Percentiles rank a stretch among this genome's conserved stretches.
Evolutionary conservation across 1,140 invertebrate species (phyloP).

Genomic region (Panulirus ornatus): DNA sequence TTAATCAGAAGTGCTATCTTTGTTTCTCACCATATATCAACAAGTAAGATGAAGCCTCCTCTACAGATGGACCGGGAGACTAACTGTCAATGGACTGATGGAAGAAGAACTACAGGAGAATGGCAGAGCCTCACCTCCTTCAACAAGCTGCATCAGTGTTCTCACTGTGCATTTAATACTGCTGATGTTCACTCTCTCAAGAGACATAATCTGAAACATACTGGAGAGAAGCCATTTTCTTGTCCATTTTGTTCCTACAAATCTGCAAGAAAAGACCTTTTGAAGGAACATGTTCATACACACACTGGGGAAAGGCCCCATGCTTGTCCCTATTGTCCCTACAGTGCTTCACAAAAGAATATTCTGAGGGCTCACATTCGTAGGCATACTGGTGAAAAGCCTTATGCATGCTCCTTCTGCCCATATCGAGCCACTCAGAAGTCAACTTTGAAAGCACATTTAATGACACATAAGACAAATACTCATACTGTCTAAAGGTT

Average conservation of each 20-base stretch:
- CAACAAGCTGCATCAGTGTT: slow-evolving; percentile 50
- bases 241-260: slow-evolving; percentile 61
- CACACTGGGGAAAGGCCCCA: slow-evolving; percentile 80
- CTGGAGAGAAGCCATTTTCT: slow-evolving; percentile 48
- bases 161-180: slow-evolving; percentile 53
- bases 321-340: slow-evolving; percentile 78
- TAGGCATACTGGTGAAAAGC: slow-evolving; percentile 49
- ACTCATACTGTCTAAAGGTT: not conserved
- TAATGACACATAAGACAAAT: slow-evolving; percentile 17
- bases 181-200: slow-evolving; percentile 75
- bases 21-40: too few species aligned
- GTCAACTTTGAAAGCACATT: slow-evolving; percentile 32
- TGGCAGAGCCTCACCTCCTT: slow-evolving; percentile 28
- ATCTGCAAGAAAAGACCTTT: slow-evolving; percentile 55
- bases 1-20: too few species aligned
- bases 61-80: slow-evolving; percentile 47
- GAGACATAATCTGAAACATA: slow-evolving; percentile 79
- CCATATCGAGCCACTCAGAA: slow-evolving; percentile 25
- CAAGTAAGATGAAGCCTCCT: slow-evolving; percentile 49
- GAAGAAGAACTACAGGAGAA: slow-evolving; percentile 30
- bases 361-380: slow-evolving; percentile 84
- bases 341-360: slow-evolving; percentile 82
- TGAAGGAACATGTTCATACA: slow-evolving; percentile 79
- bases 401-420: slow-evolving; percentile 37
- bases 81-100: slow-evolving; percentile 42